Conservation (phyloP, 2,888 invertebrate species). For the Drosophila diplacantha region DNA sequence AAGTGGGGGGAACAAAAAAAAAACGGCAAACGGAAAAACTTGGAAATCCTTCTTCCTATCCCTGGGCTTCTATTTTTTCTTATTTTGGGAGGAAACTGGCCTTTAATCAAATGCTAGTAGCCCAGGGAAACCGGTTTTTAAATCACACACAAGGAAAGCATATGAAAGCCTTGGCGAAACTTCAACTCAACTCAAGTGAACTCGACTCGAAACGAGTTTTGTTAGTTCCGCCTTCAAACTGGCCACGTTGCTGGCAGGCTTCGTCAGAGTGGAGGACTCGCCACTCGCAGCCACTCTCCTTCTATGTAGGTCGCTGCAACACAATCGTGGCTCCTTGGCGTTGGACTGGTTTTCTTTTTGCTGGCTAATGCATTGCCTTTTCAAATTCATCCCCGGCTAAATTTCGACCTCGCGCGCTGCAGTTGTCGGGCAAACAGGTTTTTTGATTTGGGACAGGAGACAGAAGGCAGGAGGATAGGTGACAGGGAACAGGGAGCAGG, state of each 20-base stretch:
- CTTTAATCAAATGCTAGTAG: constrained; percentile 60
- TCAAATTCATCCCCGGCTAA: constrained; percentile 40
- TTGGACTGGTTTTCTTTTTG: constrained; percentile 52
- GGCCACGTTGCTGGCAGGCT: constrained; percentile 47
- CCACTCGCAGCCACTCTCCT: constrained; percentile 22
- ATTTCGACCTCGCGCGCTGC: constrained; percentile 3
- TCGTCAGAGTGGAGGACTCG: background rate
- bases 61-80: constrained; percentile 24
- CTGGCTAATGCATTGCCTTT: constrained; percentile 44
- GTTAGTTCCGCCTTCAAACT: constrained; percentile 57
- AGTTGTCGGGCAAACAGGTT: constrained; percentile 18
- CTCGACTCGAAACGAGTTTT: constrained; percentile 53
- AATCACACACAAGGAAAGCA: constrained; percentile 9
- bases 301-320: constrained; percentile 78
- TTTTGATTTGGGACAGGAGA: background rate
- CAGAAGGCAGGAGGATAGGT: too few relatives aligned
- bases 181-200: background rate
- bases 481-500: too few relatives aligned
- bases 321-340: constrained; percentile 44
- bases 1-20: constrained; percentile 5
- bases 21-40: background rate
- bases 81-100: constrained; percentile 6
- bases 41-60: constrained; percentile 2
- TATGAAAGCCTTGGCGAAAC: constrained; percentile 1
- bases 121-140: constrained; percentile 52